Evolutionary conservation across 23 tunicate genomes (phyloP).

Genomic region (Oikopleura dioica): DNA sequence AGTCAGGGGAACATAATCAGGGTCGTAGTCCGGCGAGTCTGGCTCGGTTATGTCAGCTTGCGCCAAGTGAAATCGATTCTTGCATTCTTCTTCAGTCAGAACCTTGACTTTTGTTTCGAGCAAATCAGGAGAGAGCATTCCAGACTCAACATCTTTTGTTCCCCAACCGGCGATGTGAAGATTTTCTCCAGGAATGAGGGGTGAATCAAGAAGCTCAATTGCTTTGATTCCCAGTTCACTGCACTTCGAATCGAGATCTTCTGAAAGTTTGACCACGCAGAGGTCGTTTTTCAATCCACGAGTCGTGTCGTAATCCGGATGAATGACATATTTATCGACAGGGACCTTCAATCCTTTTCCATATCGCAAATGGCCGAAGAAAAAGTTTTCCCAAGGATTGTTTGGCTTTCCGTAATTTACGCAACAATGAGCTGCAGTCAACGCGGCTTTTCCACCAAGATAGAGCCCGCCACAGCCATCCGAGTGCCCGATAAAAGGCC

Average conservation of each 20-base stretch:
- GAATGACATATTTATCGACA: neutral
- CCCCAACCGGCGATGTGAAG: conserved; percentile 12
- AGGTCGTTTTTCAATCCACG: neutral
- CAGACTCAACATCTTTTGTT: neutral
- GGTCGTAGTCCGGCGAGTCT: neutral
- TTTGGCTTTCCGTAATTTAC: neutral
- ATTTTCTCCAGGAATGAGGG: neutral
- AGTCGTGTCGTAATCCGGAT: neutral
- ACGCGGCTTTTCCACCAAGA: neutral
- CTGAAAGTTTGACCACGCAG: neutral
- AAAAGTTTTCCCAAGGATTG: neutral
- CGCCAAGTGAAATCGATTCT: neutral
- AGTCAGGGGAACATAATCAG: neutral
- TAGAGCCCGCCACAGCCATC: neutral
- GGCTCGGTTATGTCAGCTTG: conserved; percentile 3
- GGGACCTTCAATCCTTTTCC: neutral
- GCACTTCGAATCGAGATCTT: neutral
- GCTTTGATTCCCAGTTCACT: neutral
- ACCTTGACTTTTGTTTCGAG: neutral
- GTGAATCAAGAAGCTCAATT: neutral
- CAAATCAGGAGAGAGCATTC: neutral
- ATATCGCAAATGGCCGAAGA: neutral
- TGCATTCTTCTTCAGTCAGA: neutral
- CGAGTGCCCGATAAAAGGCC: neutral
- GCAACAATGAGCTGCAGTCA: conserved; percentile 10